Evolutionary conservation across 2,797 vertebrate genomes (phyloP).

Genomic region (Pangasius macronema): DNA sequence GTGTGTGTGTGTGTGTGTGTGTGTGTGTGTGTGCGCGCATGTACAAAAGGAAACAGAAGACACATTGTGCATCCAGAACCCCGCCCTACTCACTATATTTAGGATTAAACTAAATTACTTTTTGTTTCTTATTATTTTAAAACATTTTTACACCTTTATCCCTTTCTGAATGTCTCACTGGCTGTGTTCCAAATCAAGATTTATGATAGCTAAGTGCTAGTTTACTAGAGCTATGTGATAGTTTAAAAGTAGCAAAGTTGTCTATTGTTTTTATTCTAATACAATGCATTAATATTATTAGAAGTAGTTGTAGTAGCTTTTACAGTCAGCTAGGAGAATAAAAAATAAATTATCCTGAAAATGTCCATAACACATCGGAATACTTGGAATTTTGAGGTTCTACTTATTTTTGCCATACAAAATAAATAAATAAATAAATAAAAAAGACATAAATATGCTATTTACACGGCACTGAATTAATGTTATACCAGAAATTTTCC

Average conservation of each 20-base stretch:
- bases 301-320: neutral
- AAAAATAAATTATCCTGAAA: neutral
- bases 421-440: too few relatives aligned
- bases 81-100: neutral
- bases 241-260: neutral
- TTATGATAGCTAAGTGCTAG: neutral
- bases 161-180: neutral
- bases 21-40: neutral
- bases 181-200: neutral
- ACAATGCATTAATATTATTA: neutral
- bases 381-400: neutral
- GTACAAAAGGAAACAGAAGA: constrained; percentile 4
- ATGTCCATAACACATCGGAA: neutral
- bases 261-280: neutral
- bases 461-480: neutral
- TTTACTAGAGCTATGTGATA: neutral
- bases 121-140: neutral
- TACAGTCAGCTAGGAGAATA: neutral
- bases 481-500: neutral
- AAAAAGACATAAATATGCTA: neutral
- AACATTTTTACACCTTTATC: neutral
- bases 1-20: neutral
- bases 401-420: too few relatives aligned
- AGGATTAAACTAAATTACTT: neutral
- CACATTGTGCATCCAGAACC: neutral